Base-by-base conservation (phyloP, 2,113 vertebrate genomes). In the Embiotoca jacksoni region DNA sequence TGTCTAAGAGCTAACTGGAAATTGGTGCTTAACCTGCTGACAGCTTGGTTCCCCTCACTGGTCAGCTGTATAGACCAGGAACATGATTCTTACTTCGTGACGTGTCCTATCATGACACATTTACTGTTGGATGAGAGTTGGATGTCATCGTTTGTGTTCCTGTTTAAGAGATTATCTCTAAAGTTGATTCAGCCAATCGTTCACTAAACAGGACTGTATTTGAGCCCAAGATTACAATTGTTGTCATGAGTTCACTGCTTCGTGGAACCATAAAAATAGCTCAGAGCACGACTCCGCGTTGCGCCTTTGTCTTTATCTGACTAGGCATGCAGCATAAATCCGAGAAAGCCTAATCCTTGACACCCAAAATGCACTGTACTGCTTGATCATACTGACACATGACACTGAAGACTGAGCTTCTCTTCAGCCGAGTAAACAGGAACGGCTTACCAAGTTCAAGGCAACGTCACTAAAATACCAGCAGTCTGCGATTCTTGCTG, bases 291-390 rank as follows among this genome's bases (percentile, higher is more conserved):
- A 64, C 39, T 77, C 30, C 59, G 31, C 2, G 4, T 52, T 49
- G 78, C 14, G 53, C 16, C 37, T 50, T 66, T 7, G 31, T 55
- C 64, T 39, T 56, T 31, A 1, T 56, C 54, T 82, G 65, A 62
- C 54, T 7, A 58, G 36, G 46, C 46, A 81, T 56, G n/a, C 14
- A 74, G 46, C 63, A 63, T 36, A 78, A 69, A 79, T 81, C 63
- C 36, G 4, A 0, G 66, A 0, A 63, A 68, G 65, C 46, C 11
- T 85, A 88, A 85, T 85, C 80, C 64, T 13, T 78, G 65, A 83
- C 81, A 60, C 13, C 49, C 14, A 1, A 56, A 78, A 64, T 69
- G 54, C 50, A 71, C 37, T 39, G 31, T 61, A 55, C 50, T 60
- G 65, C 70, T 72, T 54, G 47, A 81, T 85, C 73, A 73, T 55